These are phyloP conservation scores for Musca vetustissima DNA, from an alignment of 1,140 invertebrate genomes.

Conservation along the genomic window DNA sequence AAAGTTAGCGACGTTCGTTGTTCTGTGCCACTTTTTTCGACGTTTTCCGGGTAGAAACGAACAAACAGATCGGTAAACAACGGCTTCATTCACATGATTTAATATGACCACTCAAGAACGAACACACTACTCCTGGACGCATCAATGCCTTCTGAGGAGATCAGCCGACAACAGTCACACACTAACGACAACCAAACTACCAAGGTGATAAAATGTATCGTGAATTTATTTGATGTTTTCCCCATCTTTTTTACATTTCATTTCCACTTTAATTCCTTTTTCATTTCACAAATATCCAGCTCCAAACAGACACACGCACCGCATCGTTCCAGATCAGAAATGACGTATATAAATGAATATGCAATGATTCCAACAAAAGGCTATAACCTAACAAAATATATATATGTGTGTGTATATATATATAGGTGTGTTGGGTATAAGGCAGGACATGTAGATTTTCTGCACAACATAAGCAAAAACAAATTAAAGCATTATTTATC, in stretches of 20 bases:
- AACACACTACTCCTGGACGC: neutral
- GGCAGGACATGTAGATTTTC: too few species aligned
- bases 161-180: neutral
- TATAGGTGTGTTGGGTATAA: too few species aligned
- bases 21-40: too few species aligned
- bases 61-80: too few species aligned
- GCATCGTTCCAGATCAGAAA: neutral
- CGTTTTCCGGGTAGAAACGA: too few species aligned
- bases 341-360: conserved; percentile 18
- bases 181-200: neutral
- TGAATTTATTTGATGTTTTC: conserved; percentile 19
- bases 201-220: conserved; percentile 22
- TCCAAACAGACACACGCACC: too few species aligned
- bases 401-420: too few species aligned
- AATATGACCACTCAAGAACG: neutral
- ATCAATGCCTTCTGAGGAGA: neutral
- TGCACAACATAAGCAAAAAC: neutral
- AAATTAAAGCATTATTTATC: conserved; percentile 23
- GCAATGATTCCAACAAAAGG: neutral
- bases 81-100: too few species aligned
- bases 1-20: conserved; percentile 13
- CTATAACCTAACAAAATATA: neutral
- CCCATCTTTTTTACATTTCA: conserved; percentile 13
- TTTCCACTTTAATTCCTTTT: conserved; percentile 20
- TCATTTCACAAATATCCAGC: conserved; percentile 4